Conservation (phyloP, 2,113 vertebrate genomes). For the Anarrhichthys ocellatus region DNA sequence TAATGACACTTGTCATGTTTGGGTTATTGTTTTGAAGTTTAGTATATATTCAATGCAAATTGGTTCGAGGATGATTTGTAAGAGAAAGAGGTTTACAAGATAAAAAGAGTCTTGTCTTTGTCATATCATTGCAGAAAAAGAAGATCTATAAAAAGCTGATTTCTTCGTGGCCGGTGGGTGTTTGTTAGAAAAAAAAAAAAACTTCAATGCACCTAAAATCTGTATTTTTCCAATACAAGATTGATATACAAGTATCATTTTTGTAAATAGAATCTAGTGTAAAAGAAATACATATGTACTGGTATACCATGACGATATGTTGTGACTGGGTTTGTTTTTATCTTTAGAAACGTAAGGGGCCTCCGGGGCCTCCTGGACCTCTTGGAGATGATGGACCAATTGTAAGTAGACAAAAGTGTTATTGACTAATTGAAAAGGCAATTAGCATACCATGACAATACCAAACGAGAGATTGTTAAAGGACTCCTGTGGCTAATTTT, state of each 20-base stretch:
- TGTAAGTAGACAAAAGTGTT: slow-evolving; percentile 62
- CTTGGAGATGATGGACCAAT: slow-evolving; percentile 78
- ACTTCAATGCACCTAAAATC: neutral
- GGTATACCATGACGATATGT: neutral
- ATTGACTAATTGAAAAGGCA: neutral
- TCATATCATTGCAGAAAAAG: slow-evolving; percentile 75
- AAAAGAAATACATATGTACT: too few species aligned
- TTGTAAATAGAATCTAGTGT: neutral
- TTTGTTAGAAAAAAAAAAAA: neutral
- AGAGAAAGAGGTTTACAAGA: neutral
- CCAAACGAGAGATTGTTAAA: neutral
- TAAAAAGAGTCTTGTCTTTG: neutral
- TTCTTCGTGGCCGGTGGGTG: slow-evolving; percentile 81
- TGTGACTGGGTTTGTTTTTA: slow-evolving; percentile 4
- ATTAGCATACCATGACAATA: neutral
- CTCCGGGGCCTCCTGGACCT: slow-evolving; percentile 71
- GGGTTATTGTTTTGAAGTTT: neutral
- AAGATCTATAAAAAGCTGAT: slow-evolving; percentile 81
- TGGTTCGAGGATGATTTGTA: neutral
- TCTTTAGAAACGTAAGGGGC: slow-evolving; percentile 77
- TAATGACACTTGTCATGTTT: neutral
- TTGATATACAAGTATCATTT: neutral
- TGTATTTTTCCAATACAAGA: neutral
- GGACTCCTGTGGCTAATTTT: neutral
- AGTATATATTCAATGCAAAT: neutral